Base-by-base conservation (phyloP, 2,888 invertebrate species). In the Sarcophaga subvicina region DNA sequence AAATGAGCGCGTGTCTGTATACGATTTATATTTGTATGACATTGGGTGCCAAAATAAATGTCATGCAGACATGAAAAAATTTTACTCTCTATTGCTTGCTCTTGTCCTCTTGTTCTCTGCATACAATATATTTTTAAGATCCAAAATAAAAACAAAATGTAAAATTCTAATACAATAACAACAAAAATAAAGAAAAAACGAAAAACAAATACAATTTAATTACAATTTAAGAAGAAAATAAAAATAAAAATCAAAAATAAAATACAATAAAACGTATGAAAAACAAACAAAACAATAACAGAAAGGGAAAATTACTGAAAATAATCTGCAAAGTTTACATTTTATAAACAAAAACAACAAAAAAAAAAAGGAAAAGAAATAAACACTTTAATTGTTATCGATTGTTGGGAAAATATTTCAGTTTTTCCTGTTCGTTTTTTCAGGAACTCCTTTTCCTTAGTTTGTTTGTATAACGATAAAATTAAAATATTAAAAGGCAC, bases 31-130 rank as follows among this genome's bases (percentile, higher is more conserved):
- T 91, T 90, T 90, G 90, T 90, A 90, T 91, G 91, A 91, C 91
- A 91, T 91, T 91, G 91, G 90, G 37, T 90, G 90, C 89, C 90
- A 88, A 90, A 84, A 89, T 90, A 90, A 91, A 91, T 91, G 91
- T 91, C 91, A 91, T 90, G 89, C 90, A 90, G 71, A 90, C 64
- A 64, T 37, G 88, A 76, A 67, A 54, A 54, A 25, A 72, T 67
- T 83, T 66, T 17, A 71, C 25, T 80, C 59, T 83, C 37, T 64
- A 54, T 12, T 54, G n/a, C 45, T 37, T 54, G 54, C 4, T 54
- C 54, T 54, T 17, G 20, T 37, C 20, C 27, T n/a, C 4, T 22
- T 8, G 37, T 2, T 59, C 59, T 27, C 10, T 47, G 12, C 60
- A 45, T 59, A 75, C 54, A 12, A 5, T 12, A 59, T n/a, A 54